These are phyloP conservation scores for Clepsis dumicolana DNA, from an alignment of 2,888 invertebrate genomes.

Conservation along the genomic window DNA sequence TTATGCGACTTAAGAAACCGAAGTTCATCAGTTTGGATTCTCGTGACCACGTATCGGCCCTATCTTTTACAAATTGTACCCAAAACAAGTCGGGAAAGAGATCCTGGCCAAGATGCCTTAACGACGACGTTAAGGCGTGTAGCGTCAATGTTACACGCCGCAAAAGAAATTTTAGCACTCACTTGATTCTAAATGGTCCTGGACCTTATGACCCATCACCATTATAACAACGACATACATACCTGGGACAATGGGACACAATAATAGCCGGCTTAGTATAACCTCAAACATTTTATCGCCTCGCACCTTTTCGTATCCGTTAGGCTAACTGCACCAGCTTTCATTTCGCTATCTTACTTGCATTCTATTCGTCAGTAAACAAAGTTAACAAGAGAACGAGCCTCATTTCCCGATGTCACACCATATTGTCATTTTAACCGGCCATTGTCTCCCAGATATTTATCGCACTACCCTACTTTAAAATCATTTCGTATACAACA, in stretches of 20 bases:
- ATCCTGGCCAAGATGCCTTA: too few relatives aligned
- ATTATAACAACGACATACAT: too few relatives aligned
- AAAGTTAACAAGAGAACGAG: constrained; percentile 30
- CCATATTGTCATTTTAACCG: constrained; percentile 44
- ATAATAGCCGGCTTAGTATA: neutral
- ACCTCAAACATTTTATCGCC: neutral
- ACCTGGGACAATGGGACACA: too few relatives aligned
- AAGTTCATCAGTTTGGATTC: neutral
- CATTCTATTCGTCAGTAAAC: constrained; percentile 4
- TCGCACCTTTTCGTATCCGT: neutral
- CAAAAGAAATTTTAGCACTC: too few relatives aligned
- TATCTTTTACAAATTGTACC: neutral
- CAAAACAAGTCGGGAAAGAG: too few relatives aligned
- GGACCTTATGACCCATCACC: too few relatives aligned
- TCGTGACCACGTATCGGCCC: neutral
- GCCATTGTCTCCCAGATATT: constrained; percentile 58
- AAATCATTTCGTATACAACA: constrained; percentile 48
- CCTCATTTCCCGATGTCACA: constrained; percentile 28
- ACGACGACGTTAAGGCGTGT: too few relatives aligned
- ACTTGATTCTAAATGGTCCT: neutral
- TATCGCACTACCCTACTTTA: constrained; percentile 59
- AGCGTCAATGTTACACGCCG: too few relatives aligned
- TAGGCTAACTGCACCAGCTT: neutral
- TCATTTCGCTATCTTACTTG: neutral
- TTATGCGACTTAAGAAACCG: neutral